Evolutionary conservation across 2,888 invertebrate species (phyloP).

Genomic region (Unio delphinus): DNA sequence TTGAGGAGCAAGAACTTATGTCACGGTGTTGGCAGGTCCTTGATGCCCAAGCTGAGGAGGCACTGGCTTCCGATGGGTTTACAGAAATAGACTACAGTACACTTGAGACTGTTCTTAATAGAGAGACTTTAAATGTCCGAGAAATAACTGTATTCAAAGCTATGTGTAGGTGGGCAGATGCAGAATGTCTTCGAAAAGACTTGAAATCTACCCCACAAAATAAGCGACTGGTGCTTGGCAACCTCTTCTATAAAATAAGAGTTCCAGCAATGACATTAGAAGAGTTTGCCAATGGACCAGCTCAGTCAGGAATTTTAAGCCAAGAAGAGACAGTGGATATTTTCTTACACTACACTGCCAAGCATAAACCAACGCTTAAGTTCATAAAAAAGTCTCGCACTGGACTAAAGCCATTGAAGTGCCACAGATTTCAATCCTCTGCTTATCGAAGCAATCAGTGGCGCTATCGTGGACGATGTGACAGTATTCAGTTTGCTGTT

Average conservation of each 20-base stretch:
- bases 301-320: slow-evolving; percentile 91
- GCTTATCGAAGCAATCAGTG: slow-evolving; percentile 97
- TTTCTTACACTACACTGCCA: slow-evolving; percentile 94
- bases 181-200: slow-evolving; percentile 89
- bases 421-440: slow-evolving; percentile 95
- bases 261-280: slow-evolving; percentile 95
- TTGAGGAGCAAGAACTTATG: slow-evolving; percentile 97
- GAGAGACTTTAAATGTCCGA: slow-evolving; percentile 95
- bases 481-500: slow-evolving; percentile 96
- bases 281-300: slow-evolving; percentile 95
- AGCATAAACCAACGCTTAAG: slow-evolving; percentile 85
- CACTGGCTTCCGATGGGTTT: slow-evolving; percentile 94
- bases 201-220: slow-evolving; percentile 87
- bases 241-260: slow-evolving; percentile 88
- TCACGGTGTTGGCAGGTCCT: slow-evolving; percentile 83
- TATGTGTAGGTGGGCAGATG: slow-evolving; percentile 92
- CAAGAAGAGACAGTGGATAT: slow-evolving; percentile 95
- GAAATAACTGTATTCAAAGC: slow-evolving; percentile 89
- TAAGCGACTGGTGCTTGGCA: slow-evolving; percentile 72
- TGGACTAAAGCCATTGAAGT: slow-evolving; percentile 93
- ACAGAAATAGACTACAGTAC: slow-evolving; percentile 95
- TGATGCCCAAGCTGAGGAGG: slow-evolving; percentile 97
- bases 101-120: slow-evolving; percentile 88
- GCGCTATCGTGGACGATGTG: slow-evolving; percentile 96
- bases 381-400: slow-evolving; percentile 88